These are phyloP conservation scores for Bufo gargarizans DNA, from an alignment of 2,113 vertebrate species.

Conservation along the genomic window DNA sequence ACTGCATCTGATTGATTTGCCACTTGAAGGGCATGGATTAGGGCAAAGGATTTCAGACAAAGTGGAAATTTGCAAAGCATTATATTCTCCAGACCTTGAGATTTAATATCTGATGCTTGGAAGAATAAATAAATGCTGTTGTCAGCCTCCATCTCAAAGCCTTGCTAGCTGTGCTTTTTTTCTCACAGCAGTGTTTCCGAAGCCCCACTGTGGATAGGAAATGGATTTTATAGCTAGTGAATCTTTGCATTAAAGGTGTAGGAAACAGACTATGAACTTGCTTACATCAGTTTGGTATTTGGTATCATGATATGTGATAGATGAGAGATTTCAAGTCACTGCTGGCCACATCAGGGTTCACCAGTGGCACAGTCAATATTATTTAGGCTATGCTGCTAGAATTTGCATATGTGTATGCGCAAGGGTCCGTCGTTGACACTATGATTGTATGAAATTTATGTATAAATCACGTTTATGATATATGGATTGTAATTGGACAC, in stretches of 20 bases:
- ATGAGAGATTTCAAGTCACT: background rate
- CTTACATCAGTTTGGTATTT: slow-evolving; percentile 12
- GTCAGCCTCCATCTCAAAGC: slow-evolving; percentile 40
- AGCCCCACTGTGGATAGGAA: slow-evolving; percentile 56
- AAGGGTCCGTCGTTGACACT: too few species aligned
- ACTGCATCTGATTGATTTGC: slow-evolving; percentile 23
- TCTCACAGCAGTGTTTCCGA: slow-evolving; percentile 53
- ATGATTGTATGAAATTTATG: too few species aligned
- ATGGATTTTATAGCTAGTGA: slow-evolving; percentile 56
- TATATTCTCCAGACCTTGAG: slow-evolving; percentile 45
- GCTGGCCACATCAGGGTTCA: background rate
- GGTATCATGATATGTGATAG: background rate
- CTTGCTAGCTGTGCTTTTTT: slow-evolving; percentile 35
- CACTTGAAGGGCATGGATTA: background rate
- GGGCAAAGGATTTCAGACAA: slow-evolving; percentile 24
- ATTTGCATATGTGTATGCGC: too few species aligned
- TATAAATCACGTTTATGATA: too few species aligned
- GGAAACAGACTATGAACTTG: slow-evolving; percentile 17
- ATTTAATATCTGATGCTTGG: slow-evolving; percentile 54
- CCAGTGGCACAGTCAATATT: background rate
- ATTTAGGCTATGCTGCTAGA: background rate
- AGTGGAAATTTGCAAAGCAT: slow-evolving; percentile 40
- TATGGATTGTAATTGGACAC: too few species aligned
- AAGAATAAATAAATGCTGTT: slow-evolving; percentile 54
- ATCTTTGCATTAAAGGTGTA: slow-evolving; percentile 56